These are phyloP conservation scores for Cerastis leucographa DNA, from an alignment of 2,888 invertebrate species.

Conservation along the genomic window DNA sequence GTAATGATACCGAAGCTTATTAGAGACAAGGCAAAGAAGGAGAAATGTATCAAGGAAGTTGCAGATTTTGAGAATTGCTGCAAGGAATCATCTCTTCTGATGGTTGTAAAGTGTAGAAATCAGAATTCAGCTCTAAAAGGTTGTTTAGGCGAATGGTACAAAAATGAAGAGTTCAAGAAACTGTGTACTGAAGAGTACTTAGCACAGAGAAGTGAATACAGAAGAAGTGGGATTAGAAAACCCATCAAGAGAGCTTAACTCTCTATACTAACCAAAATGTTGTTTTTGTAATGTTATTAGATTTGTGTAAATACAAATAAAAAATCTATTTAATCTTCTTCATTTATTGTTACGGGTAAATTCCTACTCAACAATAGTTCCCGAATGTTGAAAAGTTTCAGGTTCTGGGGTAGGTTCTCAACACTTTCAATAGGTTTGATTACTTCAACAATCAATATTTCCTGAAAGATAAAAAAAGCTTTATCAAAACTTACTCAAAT, in stretches of 20 bases:
- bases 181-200: conserved; percentile 95
- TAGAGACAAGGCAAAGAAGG: conserved; percentile 94
- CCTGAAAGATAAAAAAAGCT: conserved; percentile 86
- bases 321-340: conserved; percentile 78
- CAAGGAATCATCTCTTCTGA: conserved; percentile 92
- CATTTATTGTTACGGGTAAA: conserved; percentile 84
- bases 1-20: conserved; percentile 97
- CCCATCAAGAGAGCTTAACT: conserved; percentile 86
- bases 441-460: conserved; percentile 93
- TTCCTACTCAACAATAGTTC: conserved; percentile 92
- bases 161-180: conserved; percentile 93
- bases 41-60: conserved; percentile 95
- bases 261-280: conserved; percentile 32
- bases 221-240: conserved; percentile 94
- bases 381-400: conserved; percentile 91
- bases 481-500: neutral
- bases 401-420: conserved; percentile 84
- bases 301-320: conserved; percentile 76
- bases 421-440: conserved; percentile 73
- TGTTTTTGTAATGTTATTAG: conserved; percentile 56
- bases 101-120: conserved; percentile 94
- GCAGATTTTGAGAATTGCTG: conserved; percentile 94
- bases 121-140: conserved; percentile 93
- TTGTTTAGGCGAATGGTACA: conserved; percentile 94
- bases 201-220: conserved; percentile 94